These are phyloP conservation scores for Malurus elegans DNA, from an alignment of 2,113 vertebrate species.

Conservation along the genomic window DNA sequence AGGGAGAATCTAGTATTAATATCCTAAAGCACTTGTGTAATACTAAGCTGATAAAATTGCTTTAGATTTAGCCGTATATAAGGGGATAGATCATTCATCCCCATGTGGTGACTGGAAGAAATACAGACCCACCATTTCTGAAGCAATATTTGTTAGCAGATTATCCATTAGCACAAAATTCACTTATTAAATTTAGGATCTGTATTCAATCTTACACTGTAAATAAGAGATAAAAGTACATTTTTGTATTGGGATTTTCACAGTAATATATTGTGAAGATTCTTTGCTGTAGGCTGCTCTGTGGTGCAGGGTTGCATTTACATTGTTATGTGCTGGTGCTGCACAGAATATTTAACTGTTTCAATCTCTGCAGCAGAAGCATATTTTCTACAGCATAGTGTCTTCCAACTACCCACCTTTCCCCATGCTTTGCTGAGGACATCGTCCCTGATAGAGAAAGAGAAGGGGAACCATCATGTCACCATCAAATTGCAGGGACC, in stretches of 20 bases:
- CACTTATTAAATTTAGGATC: background rate
- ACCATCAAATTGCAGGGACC: background rate
- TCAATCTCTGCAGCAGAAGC: background rate
- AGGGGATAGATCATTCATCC: conserved; percentile 1
- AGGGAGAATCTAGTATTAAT: conserved; percentile 36
- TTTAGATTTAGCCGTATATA: conserved; percentile 51
- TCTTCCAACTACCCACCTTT: background rate
- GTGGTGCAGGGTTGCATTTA: background rate
- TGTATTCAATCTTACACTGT: background rate
- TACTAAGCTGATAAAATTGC: conserved; percentile 60
- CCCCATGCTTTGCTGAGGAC: background rate
- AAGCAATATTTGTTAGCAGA: background rate
- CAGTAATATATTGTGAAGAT: background rate
- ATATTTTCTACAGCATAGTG: background rate
- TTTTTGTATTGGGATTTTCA: background rate
- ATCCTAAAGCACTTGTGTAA: conserved; percentile 32
- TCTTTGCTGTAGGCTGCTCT: background rate
- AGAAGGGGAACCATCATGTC: rapidly evolving
- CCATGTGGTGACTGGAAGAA: conserved; percentile 13
- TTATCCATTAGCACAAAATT: background rate
- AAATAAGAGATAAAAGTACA: background rate
- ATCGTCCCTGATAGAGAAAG: background rate
- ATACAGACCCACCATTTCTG: background rate
- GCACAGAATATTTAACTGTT: background rate
- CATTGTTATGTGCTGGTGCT: background rate